Percentiles rank a stretch among this genome's conserved stretches.
Conservation (phyloP, 2,797 vertebrate species). For the Phataginus tetradactyla region DNA sequence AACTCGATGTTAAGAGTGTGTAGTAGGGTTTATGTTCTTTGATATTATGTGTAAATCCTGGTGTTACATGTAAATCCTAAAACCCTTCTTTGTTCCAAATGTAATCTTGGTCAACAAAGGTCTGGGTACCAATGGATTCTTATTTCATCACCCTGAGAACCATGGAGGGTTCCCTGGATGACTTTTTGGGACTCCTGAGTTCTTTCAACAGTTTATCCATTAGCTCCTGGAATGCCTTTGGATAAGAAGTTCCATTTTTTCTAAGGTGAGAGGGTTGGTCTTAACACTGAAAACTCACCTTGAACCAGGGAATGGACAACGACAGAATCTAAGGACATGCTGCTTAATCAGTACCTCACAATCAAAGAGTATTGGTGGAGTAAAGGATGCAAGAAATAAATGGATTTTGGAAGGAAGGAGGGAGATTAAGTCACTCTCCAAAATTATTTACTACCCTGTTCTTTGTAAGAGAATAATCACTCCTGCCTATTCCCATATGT, state of each 20-base stretch:
- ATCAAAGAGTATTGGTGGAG: background rate
- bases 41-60: background rate
- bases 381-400: background rate
- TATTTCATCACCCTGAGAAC: background rate
- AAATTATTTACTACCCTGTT: background rate
- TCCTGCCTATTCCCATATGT: background rate
- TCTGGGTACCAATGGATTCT: background rate
- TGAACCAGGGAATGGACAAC: background rate
- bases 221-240: background rate
- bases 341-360: background rate
- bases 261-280: background rate
- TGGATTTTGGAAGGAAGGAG: background rate
- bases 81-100: background rate
- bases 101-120: background rate
- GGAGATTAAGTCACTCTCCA: background rate
- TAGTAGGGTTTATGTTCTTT: background rate
- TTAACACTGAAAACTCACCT: background rate
- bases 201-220: background rate
- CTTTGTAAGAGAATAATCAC: background rate
- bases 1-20: background rate
- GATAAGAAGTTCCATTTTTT: background rate
- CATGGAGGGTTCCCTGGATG: too few species aligned
- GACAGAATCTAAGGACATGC: background rate
- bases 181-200: background rate
- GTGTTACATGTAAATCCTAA: background rate